Conservation (phyloP, 2,113 vertebrate genomes). For the Hepsetus odoe region DNA sequence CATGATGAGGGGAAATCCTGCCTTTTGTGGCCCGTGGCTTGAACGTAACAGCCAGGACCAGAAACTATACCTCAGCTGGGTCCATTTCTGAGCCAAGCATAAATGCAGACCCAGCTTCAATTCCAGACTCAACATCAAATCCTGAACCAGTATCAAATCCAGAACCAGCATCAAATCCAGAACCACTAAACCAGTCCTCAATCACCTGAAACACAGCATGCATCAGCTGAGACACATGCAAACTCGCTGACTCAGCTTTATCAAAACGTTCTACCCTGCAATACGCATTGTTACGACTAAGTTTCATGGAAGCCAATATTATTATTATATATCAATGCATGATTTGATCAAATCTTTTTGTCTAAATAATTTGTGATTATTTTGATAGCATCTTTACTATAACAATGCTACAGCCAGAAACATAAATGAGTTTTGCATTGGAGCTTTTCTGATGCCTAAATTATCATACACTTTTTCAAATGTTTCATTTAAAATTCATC, state of each 20-base stretch:
- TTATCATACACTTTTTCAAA: too few relatives aligned
- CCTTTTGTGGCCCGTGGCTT: slow-evolving; percentile 61
- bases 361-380: too few relatives aligned
- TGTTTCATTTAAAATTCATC: too few relatives aligned
- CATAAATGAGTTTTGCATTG: too few relatives aligned
- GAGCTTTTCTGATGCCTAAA: too few relatives aligned
- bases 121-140: slow-evolving; percentile 56
- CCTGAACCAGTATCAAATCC: slow-evolving; percentile 62
- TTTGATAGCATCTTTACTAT: too few relatives aligned
- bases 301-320: too few relatives aligned
- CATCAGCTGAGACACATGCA: slow-evolving; percentile 30
- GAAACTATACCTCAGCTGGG: slow-evolving; percentile 62
- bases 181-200: slow-evolving; percentile 72
- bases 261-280: neutral
- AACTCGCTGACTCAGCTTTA: neutral
- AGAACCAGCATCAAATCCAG: slow-evolving; percentile 54
- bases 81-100: slow-evolving; percentile 35
- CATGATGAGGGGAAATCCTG: slow-evolving; percentile 61
- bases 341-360: too few relatives aligned
- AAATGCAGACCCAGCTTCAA: slow-evolving; percentile 46
- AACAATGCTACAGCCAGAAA: too few relatives aligned
- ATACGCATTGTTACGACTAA: neutral
- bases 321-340: too few relatives aligned
- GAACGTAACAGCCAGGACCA: slow-evolving; percentile 50
- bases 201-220: slow-evolving; percentile 66